phyloP scores from a whole-genome alignment of 2,797 vertebrate genomes.

The Sebastes goodei region DNA sequence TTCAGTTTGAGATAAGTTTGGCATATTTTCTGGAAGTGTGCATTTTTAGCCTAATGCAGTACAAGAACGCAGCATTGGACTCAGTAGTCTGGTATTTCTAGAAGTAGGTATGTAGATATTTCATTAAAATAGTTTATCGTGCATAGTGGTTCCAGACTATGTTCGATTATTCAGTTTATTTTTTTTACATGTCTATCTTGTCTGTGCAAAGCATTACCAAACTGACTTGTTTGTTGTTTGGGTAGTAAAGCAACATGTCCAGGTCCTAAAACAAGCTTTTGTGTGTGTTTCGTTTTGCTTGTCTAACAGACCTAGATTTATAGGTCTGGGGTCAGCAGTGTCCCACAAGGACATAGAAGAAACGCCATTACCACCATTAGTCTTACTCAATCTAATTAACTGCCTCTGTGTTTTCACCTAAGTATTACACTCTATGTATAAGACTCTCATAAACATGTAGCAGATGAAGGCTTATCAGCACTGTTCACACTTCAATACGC shows the following conservation, averaged over 20 bases:
- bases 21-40: not conserved
- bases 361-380: not conserved
- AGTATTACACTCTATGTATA: not conserved
- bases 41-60: not conserved
- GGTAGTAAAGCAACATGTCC: not conserved
- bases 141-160: not conserved
- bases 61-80: not conserved
- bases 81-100: not conserved
- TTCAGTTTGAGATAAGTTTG: not conserved
- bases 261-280: not conserved
- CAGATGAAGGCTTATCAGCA: not conserved
- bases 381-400: not conserved
- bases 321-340: slow-evolving; percentile 5
- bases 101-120: not conserved
- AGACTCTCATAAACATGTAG: not conserved
- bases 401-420: not conserved
- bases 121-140: not conserved
- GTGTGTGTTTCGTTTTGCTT: not conserved
- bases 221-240: slow-evolving; percentile 6
- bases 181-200: not conserved
- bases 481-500: not conserved
- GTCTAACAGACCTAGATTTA: slow-evolving; percentile 42
- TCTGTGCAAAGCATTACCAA: not conserved
- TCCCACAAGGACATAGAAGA: not conserved
- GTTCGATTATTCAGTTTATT: not conserved